These are phyloP conservation scores for Erynnis tages DNA, from an alignment of 2,888 invertebrate genomes.

Conservation along the genomic window DNA sequence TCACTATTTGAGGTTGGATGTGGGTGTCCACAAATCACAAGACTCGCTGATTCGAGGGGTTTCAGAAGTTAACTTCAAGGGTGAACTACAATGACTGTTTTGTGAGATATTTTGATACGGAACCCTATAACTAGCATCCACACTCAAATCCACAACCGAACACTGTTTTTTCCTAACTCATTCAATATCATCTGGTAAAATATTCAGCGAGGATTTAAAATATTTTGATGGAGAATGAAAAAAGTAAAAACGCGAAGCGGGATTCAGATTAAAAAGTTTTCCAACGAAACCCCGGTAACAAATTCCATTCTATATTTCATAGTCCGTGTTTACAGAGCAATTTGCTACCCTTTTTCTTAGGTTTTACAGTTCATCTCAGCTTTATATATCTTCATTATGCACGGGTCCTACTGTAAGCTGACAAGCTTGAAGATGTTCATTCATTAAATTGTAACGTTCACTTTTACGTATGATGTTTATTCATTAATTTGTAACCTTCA, in stretches of 20 bases:
- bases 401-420: neutral
- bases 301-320: slow-evolving; percentile 36
- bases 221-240: slow-evolving; percentile 22
- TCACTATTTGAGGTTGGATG: no score
- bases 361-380: slow-evolving; percentile 45
- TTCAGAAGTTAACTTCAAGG: no score
- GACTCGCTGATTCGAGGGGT: no score
- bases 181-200: slow-evolving; percentile 18
- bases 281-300: slow-evolving; percentile 21
- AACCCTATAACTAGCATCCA: neutral
- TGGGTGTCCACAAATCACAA: no score
- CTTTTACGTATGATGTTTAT: no score
- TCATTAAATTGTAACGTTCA: neutral
- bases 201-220: neutral
- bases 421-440: neutral
- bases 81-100: no score
- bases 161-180: slow-evolving; percentile 16
- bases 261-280: slow-evolving; percentile 22
- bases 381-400: slow-evolving; percentile 34
- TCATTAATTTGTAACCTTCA: no score
- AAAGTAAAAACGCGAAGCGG: neutral
- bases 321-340: slow-evolving; percentile 49
- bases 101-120: no score
- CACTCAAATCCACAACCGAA: slow-evolving; percentile 13
- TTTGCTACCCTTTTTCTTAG: slow-evolving; percentile 47